Base-by-base conservation (phyloP, 2,888 invertebrate species). In the Patella caerulea region DNA sequence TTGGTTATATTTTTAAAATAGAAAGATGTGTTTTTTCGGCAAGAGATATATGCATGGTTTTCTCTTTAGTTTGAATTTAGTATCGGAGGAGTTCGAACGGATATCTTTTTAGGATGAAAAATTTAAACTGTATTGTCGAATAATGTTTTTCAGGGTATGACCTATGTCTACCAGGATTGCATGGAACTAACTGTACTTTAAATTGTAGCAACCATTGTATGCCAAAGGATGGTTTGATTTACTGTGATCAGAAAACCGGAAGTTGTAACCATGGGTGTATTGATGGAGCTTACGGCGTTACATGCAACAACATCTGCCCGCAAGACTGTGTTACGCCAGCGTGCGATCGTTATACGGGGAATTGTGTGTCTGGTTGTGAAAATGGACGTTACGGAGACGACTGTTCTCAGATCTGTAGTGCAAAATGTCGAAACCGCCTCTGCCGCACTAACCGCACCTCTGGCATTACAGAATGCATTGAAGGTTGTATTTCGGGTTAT, bases 181-280 rank as follows among this genome's bases (percentile, higher is more conserved):
- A 24, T 11, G 65, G 65, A 24, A 24, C 12, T 24, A 24, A 65
- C 19, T 65, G 65, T 65, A 65, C 19, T 19, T 19, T 24, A 24
- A 65, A 19, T 14, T 65, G 65, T 65, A 65, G 65, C 24, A 12
- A 12, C 19, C 19, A 19, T 14, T 65, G 65, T 65, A 19, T 12
- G 65, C 19, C 65, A 19, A 65, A 24, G 11, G 24, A 65, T 65
- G 65, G 15, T 24, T 19, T 24, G 11, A 65, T 65, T 65, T 65
- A 65, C 12, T 65, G 65, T 65, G 65, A 65, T 65, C 65, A 65
- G 14, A 24, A 24, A 19, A 65, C 65, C 24, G 65, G 3, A 65
- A 65, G 65, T 19, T 65, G 65, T 65, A 65, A 19, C 12, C 14
- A 65, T 65, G 65, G 65, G 12, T 65, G 65, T 65, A n/a, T 65